Conservation (phyloP, 1,140 invertebrate species). For the Ctenoplectra terminalis region DNA sequence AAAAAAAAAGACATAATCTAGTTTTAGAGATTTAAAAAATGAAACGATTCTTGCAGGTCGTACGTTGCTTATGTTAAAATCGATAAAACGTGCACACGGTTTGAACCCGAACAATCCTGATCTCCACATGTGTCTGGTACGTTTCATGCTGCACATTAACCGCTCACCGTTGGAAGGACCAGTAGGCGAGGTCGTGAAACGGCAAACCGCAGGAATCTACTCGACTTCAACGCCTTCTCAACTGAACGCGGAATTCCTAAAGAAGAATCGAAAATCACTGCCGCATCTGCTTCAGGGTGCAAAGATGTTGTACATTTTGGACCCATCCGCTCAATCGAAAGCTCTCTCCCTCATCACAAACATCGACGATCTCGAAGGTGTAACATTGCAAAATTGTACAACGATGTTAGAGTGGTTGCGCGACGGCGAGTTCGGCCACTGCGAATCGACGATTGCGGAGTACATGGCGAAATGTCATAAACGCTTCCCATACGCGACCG, state of each 20-base stretch:
- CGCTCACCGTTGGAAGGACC: slow-evolving; percentile 83
- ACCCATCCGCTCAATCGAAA: slow-evolving; percentile 84
- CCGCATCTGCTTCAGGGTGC: slow-evolving; percentile 89
- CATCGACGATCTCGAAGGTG: slow-evolving; percentile 84
- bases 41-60: slow-evolving; percentile 84
- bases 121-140: slow-evolving; percentile 92
- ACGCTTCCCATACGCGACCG: slow-evolving; percentile 89
- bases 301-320: slow-evolving; percentile 88
- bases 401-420: slow-evolving; percentile 90
- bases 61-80: slow-evolving; percentile 94
- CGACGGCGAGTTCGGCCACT: slow-evolving; percentile 90
- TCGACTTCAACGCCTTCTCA: slow-evolving; percentile 84
- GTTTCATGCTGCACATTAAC: slow-evolving; percentile 87
- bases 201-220: slow-evolving; percentile 87
- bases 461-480: slow-evolving; percentile 89
- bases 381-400: slow-evolving; percentile 88
- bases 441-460: slow-evolving; percentile 86
- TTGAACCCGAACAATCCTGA: slow-evolving; percentile 89
- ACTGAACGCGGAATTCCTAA: slow-evolving; percentile 89
- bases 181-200: slow-evolving; percentile 89
- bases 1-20: too few species aligned
- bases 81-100: slow-evolving; percentile 92
- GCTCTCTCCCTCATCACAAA: slow-evolving; percentile 86
- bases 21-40: background rate
- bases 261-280: slow-evolving; percentile 85